Conservation (phyloP, 2,797 vertebrate genomes). For the Enteromius paludinosus region DNA sequence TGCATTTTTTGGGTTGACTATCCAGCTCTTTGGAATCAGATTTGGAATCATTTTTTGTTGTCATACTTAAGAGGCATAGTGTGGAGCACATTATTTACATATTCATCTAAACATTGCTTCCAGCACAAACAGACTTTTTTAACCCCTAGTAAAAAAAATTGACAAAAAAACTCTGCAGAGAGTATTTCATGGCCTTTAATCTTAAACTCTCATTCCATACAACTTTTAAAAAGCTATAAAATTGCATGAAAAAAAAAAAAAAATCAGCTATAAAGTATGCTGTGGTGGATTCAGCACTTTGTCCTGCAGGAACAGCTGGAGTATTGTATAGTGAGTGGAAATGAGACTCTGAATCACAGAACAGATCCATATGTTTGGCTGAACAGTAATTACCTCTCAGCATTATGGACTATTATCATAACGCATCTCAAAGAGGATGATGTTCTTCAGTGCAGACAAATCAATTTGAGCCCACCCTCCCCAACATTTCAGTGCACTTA, state of each 20-base stretch:
- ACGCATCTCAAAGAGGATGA: constrained; percentile 9
- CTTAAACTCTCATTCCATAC: not conserved
- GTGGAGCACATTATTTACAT: not conserved
- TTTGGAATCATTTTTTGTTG: not conserved
- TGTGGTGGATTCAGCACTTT: not conserved
- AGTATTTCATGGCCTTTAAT: not conserved
- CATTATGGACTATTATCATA: constrained; percentile 29
- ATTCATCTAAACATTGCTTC: not conserved
- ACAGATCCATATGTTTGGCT: constrained; percentile 31
- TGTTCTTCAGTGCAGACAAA: constrained; percentile 16
- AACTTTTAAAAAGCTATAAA: not conserved
- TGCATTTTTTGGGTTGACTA: no score
- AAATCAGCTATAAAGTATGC: not conserved
- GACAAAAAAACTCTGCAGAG: not conserved
- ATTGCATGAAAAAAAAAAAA: not conserved
- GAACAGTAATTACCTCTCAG: constrained; percentile 42
- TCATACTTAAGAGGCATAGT: not conserved
- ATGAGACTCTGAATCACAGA: constrained; percentile 20
- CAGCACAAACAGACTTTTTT: not conserved
- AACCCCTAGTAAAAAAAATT: not conserved
- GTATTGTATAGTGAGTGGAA: constrained; percentile 9
- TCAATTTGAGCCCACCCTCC: not conserved
- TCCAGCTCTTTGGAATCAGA: not conserved
- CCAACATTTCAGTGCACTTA: constrained; percentile 11
- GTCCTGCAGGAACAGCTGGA: constrained; percentile 14